A percentile compares a stretch with the other conserved stretches of the same genome.
These are phyloP conservation scores for Lithosia quadra DNA, from an alignment of 2,888 invertebrate genomes.

Conservation along the genomic window DNA sequence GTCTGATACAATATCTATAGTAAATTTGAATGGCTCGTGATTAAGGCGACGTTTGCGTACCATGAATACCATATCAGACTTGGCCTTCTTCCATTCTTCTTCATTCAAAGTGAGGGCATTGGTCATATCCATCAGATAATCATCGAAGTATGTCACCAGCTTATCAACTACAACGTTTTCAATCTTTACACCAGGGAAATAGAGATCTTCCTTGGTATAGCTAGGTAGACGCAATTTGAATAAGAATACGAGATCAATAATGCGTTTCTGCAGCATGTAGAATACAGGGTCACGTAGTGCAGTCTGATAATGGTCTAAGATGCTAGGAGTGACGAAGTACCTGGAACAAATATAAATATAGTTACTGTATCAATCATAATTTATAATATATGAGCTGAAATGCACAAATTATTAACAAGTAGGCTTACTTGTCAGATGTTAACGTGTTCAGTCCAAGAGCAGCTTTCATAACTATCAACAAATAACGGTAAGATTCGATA, in stretches of 20 bases:
- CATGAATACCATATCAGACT: slow-evolving; percentile 80
- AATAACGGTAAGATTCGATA: slow-evolving; percentile 85
- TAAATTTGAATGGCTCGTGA: slow-evolving; percentile 88
- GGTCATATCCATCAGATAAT: slow-evolving; percentile 89
- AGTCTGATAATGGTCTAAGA: slow-evolving; percentile 88
- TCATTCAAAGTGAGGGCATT: slow-evolving; percentile 85
- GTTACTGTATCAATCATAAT: background rate
- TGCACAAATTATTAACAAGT: background rate
- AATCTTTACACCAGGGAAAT: slow-evolving; percentile 89
- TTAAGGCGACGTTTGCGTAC: slow-evolving; percentile 89
- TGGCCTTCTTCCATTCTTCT: slow-evolving; percentile 80
- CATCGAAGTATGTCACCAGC: slow-evolving; percentile 90
- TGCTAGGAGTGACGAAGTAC: slow-evolving; percentile 85
- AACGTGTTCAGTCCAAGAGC: slow-evolving; percentile 75
- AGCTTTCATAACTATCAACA: slow-evolving; percentile 86
- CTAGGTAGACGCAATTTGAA: slow-evolving; percentile 87
- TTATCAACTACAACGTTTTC: slow-evolving; percentile 88
- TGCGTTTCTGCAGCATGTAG: slow-evolving; percentile 89
- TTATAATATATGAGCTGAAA: background rate
- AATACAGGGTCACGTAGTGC: slow-evolving; percentile 91
- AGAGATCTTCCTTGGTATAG: slow-evolving; percentile 88
- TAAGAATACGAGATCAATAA: slow-evolving; percentile 84
- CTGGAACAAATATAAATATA: slow-evolving; percentile 61
- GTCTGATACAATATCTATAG: slow-evolving; percentile 86
- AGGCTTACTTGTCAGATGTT: slow-evolving; percentile 73